Evolutionary conservation across 2,797 vertebrate species (phyloP), one percentile per base, ranked within the genome.

Genomic region (Nannoperca australis): DNA sequence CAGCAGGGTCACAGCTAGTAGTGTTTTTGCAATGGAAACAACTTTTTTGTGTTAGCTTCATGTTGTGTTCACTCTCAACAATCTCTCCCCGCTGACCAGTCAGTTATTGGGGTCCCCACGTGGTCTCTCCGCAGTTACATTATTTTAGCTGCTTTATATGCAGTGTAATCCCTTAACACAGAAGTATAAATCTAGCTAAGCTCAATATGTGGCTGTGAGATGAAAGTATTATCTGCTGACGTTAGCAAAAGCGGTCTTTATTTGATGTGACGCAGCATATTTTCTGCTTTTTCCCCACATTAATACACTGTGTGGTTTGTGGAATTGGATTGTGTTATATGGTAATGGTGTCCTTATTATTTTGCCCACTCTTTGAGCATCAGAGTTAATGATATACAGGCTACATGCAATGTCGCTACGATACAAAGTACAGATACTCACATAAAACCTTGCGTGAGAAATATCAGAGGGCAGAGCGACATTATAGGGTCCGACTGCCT

Each of bases 361-460:
- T 73, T 20, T 5, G 13, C 44, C 55, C 44, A 30, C 47, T 6
- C 17, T 60, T 20, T 6, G 6, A 15, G 17, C 32, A 47, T 53
- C 9, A 40, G n/a, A 44, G 4, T 60, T 8, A 65, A 60, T 47
- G 38, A 54, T 38, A 6, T 2, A 42, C 32, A 62, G 20, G 55
- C 50, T 20, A 45, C 3, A 60, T 17, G 2, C 14, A 65, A 5
- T 38, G 10, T 32, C 15, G 45, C 8, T 15, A 14, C 40, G 6
- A 61, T 5, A 20, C 7, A n/a, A 79, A 68, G 14, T 3, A 42
- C 10, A 66, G 14, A 60, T 82, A 98, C 98, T 99, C 95, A 97
- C 98, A 91, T 99, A 99, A 94, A 99, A 99, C 81, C 98, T 97
- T 89, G 98, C 96, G 27, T 99, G 98, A 50, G 98, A 99, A 68